Evolutionary conservation across 1,140 invertebrate genomes (phyloP).

Genomic region (Listronotus bonariensis): DNA sequence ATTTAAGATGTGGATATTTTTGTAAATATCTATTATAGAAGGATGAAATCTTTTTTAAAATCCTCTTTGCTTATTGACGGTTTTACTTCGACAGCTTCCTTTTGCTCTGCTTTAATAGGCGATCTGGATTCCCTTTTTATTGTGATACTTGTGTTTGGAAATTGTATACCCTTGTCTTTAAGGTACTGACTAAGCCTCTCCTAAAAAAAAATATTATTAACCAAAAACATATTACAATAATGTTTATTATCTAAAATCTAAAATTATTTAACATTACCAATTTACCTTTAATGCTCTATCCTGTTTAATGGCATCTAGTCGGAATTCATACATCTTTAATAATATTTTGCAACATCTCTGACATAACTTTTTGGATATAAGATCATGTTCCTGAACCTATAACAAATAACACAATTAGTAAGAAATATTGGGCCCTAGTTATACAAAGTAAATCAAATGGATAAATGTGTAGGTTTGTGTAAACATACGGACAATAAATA

Average conservation of each 20-base stretch:
- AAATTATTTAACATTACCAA: too few relatives aligned
- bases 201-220: not conserved
- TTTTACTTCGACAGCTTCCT: not conserved
- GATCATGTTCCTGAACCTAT: constrained; percentile 29
- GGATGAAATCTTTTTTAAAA: constrained; percentile 17
- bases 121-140: constrained; percentile 2
- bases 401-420: constrained; percentile 6
- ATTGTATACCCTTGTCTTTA: constrained; percentile 5
- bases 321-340: constrained; percentile 27
- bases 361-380: constrained; percentile 37
- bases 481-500: too few relatives aligned
- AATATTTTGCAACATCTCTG: constrained; percentile 27
- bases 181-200: constrained; percentile 5
- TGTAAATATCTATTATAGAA: constrained; percentile 24
- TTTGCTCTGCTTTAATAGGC: not conserved
- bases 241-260: too few relatives aligned
- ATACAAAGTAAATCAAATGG: too few relatives aligned
- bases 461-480: too few relatives aligned
- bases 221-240: too few relatives aligned
- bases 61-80: not conserved
- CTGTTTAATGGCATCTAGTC: constrained; percentile 29
- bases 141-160: constrained; percentile 25
- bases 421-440: too few relatives aligned
- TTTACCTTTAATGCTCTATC: constrained; percentile 31
- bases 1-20: constrained; percentile 27